Evolutionary conservation across 2,888 invertebrate genomes (phyloP).

Genomic region (Epistrophe grossulariae): DNA sequence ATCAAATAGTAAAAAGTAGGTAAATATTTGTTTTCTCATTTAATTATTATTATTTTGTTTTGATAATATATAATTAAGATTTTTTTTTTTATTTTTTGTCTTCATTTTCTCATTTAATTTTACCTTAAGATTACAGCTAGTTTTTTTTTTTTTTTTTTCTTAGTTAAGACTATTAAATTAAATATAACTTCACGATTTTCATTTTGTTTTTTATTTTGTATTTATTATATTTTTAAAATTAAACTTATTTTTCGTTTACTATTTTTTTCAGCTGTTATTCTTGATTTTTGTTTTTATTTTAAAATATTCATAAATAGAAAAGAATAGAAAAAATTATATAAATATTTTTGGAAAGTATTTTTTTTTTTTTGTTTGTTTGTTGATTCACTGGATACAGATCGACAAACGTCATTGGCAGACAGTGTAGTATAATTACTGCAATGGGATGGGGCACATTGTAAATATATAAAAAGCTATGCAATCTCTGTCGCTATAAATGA

Average conservation of each 20-base stretch:
- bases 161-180: conserved; percentile 71
- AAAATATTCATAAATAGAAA: conserved; percentile 52
- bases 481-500: conserved; percentile 53
- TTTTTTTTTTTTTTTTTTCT: conserved; percentile 59
- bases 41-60: conserved; percentile 45
- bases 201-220: conserved; percentile 22
- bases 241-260: conserved; percentile 70
- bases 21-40: conserved; percentile 73
- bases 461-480: conserved; percentile 74
- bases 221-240: conserved; percentile 63
- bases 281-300: conserved; percentile 72
- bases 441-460: conserved; percentile 65
- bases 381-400: conserved; percentile 29
- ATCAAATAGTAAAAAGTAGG: conserved; percentile 68
- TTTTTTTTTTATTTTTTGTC: conserved; percentile 54
- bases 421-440: conserved; percentile 32
- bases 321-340: conserved; percentile 46
- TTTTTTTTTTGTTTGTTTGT: not conserved
- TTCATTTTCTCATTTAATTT: conserved; percentile 76
- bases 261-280: conserved; percentile 70
- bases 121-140: conserved; percentile 77
- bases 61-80: conserved; percentile 9
- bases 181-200: conserved; percentile 73
- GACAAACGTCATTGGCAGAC: conserved; percentile 17
- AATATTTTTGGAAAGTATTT: conserved; percentile 46